Base-by-base conservation (phyloP, 2,888 invertebrate genomes). In the Tenthredo livida region DNA sequence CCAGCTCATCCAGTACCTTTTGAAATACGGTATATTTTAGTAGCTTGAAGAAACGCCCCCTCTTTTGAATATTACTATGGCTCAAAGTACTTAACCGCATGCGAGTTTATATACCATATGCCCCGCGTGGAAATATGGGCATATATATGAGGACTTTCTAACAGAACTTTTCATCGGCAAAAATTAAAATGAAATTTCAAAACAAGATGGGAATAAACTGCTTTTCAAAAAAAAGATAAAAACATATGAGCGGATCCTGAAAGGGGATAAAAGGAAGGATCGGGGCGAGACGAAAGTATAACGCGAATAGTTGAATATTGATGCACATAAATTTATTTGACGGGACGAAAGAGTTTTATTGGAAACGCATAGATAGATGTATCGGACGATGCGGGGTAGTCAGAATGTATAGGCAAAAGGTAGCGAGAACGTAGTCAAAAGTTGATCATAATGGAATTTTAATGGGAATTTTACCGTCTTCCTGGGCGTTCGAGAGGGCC, bases 21-120 rank as follows among this genome's bases (percentile, higher is more conserved):
- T 88, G 87, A 89, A 89, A 90, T 90, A 90, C 89, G 88, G 87
- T 86, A 87, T 87, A 84, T 88, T 87, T 87, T 82, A 83, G 87
- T 85, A 85, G 87, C 73, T 70, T 85, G 86, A 87, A 86, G 89
- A 87, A 88, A 92, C 93, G 92, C 93, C 93, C 89, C 90, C 91
- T 92, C 91, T 91, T 92, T 92, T 93, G 93, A 93, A 93, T 93
- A 93, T 92, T 92, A 91, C 90, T 90, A 90, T 90, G 90, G 90
- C 91, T 92, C 67, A 65, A 93, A 93, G 92, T 91, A 88, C 91
- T 89, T 88, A 88, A 89, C 88, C 90, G 89, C 93, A 93, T 92
- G 93, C 93, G 89, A 92, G 87, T 37, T 47, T 17, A 6, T 29
- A 77, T 29, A 77, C 77, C 50, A 50, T 15, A 54, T 50, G 25